Evolutionary conservation across 2,113 vertebrate species (phyloP).

Genomic region (Stigmatopora nigra): DNA sequence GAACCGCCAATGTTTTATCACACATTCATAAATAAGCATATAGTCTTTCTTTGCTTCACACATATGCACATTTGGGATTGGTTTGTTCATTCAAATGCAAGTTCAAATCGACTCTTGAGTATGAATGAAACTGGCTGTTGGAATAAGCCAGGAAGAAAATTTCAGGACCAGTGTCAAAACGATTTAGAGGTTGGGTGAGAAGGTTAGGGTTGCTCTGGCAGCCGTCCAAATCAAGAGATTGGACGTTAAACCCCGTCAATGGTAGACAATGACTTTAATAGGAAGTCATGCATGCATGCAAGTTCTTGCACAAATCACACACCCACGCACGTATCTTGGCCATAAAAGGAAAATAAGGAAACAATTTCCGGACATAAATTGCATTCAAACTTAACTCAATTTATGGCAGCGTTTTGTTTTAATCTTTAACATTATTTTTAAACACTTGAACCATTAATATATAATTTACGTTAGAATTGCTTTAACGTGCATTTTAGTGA

Average conservation of each 20-base stretch:
- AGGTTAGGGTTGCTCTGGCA: too few relatives aligned
- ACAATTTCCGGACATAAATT: neutral
- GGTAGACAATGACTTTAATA: too few relatives aligned
- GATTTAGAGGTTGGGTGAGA: too few relatives aligned
- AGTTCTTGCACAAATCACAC: too few relatives aligned
- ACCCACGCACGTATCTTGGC: neutral
- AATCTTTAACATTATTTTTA: too few relatives aligned
- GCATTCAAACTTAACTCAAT: neutral
- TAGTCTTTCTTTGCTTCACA: constrained; percentile 35
- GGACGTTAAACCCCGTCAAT: too few relatives aligned
- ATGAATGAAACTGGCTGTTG: neutral
- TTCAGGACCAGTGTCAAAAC: neutral
- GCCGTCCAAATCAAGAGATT: too few relatives aligned
- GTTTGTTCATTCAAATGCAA: neutral
- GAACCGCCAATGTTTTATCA: constrained; percentile 36
- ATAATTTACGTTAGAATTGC: too few relatives aligned
- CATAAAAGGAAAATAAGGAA: neutral
- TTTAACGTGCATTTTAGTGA: too few relatives aligned
- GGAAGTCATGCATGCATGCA: too few relatives aligned
- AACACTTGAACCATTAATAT: too few relatives aligned
- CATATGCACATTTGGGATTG: constrained; percentile 14
- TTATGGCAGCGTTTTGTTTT: too few relatives aligned
- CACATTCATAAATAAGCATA: constrained; percentile 39
- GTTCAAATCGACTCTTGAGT: neutral
- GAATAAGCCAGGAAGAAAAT: neutral